Percentiles rank a stretch among this genome's conserved stretches.
Conservation (phyloP, 2,797 vertebrate species). For the Loriculus beryllinus region DNA sequence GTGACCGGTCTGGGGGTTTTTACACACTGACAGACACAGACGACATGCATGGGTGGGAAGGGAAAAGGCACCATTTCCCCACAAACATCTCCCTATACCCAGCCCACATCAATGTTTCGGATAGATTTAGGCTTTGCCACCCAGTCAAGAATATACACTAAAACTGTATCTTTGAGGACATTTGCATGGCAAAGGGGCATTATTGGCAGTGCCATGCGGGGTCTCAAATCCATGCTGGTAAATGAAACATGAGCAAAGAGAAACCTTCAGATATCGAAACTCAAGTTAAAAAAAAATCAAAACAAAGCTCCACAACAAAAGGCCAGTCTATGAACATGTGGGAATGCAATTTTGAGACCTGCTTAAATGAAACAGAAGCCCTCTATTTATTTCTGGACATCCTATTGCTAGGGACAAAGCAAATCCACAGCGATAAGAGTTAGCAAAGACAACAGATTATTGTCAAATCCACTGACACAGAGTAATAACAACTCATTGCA, state of each 20-base stretch:
- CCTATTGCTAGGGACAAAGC: not conserved
- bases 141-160: not conserved
- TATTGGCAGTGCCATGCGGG: not conserved
- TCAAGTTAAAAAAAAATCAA: not conserved
- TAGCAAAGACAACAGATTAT: not conserved
- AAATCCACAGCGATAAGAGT: not conserved
- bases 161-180: not conserved
- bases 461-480: not conserved
- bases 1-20: not conserved
- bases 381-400: not conserved
- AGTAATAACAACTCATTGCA: not conserved
- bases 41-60: accelerated
- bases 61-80: not conserved
- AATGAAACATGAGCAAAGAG: not conserved
- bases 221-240: not conserved
- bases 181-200: not conserved
- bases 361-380: not conserved
- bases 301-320: not conserved
- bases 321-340: not conserved
- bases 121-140: not conserved
- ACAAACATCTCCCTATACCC: not conserved
- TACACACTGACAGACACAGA: not conserved
- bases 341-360: not conserved
- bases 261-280: not conserved
- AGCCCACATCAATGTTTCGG: not conserved